Percentiles rank a stretch among this genome's conserved stretches.
phyloP scores from a whole-genome alignment of 53 echinoderm and acorn worm species.

The Echinarachnius parma region DNA sequence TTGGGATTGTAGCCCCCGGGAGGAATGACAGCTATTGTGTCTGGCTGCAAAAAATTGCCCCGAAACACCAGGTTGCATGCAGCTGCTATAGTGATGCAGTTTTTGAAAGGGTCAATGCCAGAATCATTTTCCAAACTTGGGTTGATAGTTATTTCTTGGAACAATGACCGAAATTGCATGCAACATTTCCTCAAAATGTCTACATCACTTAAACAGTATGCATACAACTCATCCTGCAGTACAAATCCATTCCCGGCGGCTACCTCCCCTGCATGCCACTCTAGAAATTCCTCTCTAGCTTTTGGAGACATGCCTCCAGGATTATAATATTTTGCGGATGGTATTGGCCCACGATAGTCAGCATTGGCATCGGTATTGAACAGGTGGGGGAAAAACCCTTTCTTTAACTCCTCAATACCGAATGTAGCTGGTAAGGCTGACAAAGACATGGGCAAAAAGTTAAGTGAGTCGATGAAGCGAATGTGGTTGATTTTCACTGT shows the following conservation, averaged over 20 bases:
- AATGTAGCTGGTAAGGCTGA: slow-evolving; percentile 24
- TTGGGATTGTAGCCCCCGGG: background rate
- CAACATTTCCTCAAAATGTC: slow-evolving; percentile 36
- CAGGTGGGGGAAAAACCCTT: slow-evolving; percentile 38
- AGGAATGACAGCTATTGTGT: slow-evolving; percentile 21
- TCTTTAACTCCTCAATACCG: no score
- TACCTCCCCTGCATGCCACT: slow-evolving; percentile 5
- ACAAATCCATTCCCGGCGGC: slow-evolving; percentile 5
- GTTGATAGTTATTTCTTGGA: slow-evolving; percentile 2
- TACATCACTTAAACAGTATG: slow-evolving; percentile 41
- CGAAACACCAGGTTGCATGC: slow-evolving; percentile 26
- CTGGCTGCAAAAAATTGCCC: slow-evolving; percentile 1
- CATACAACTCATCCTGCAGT: slow-evolving; percentile 20
- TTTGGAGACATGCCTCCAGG: no score
- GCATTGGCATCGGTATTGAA: slow-evolving; percentile 27
- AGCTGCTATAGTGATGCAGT: slow-evolving; percentile 66
- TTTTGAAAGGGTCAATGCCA: slow-evolving; percentile 64
- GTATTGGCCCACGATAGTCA: no score
- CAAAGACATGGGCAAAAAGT: slow-evolving; percentile 45
- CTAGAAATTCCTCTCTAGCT: no score
- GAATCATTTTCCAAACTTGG: background rate
- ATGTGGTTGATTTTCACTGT: background rate
- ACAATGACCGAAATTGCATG: slow-evolving; percentile 10
- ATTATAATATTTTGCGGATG: no score
- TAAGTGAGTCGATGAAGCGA: slow-evolving; percentile 35